phyloP scores from a whole-genome alignment of 2,797 vertebrate species.

The Coendou prehensilis region DNA sequence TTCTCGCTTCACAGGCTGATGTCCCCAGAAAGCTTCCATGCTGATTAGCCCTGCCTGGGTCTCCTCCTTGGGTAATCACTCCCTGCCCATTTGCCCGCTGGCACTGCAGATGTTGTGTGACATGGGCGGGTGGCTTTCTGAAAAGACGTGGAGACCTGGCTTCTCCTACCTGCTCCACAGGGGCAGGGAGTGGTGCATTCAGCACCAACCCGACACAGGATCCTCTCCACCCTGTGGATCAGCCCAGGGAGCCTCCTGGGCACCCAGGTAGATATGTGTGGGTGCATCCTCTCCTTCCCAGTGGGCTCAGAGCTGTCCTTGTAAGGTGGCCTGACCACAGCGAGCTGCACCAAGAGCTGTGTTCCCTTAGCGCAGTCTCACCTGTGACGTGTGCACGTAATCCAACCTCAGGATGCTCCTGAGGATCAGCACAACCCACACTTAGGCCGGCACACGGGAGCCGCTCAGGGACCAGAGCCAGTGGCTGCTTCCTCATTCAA shows the following conservation, averaged over 20 bases:
- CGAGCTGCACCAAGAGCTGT: neutral
- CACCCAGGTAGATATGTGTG: neutral
- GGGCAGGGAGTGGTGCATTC: neutral
- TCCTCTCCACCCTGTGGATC: neutral
- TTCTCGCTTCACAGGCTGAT: constrained; percentile 37
- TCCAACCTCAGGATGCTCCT: neutral
- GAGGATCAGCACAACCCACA: neutral
- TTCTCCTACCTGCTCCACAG: neutral
- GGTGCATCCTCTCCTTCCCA: neutral
- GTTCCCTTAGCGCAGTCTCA: neutral
- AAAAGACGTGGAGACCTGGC: neutral
- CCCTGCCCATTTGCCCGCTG: neutral
- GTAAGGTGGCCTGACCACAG: neutral
- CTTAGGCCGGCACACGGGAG: neutral
- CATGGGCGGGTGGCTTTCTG: neutral
- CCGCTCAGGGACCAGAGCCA: neutral
- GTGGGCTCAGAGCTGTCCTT: neutral
- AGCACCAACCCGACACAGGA: neutral
- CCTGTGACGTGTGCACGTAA: neutral
- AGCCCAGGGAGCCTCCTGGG: neutral
- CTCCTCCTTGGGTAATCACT: constrained; percentile 8
- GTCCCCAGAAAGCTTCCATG: constrained; percentile 65
- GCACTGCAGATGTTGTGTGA: constrained; percentile 56
- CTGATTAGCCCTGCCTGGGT: constrained; percentile 5
- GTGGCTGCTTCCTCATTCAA: neutral